phyloP scores from a whole-genome alignment of 2,797 vertebrate genomes.

The Sebastes hubbsi region DNA sequence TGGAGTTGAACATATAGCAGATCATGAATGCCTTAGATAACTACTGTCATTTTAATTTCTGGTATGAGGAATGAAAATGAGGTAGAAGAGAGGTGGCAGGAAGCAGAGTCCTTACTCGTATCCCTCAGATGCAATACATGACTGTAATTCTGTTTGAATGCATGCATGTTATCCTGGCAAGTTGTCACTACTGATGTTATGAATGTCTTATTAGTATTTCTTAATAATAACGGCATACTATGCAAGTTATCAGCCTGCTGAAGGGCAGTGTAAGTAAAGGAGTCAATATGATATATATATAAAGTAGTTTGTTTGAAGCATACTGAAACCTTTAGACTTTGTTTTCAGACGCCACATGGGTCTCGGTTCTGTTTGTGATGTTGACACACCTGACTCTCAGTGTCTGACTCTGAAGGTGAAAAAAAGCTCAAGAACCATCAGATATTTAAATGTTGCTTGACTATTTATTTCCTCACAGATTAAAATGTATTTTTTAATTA shows the following conservation, averaged over 20 bases:
- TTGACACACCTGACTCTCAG: not conserved
- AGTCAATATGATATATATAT: no score
- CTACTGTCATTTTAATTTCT: not conserved
- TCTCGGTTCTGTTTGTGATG: not conserved
- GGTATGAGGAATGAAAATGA: not conserved
- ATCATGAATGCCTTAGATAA: conserved; percentile 2
- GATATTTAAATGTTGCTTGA: not conserved
- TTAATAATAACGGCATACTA: not conserved
- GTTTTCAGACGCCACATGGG: not conserved
- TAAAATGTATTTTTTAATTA: not conserved
- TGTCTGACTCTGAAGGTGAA: no score
- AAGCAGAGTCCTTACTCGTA: not conserved
- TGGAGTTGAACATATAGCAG: not conserved
- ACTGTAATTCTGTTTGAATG: not conserved
- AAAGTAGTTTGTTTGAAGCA: not conserved
- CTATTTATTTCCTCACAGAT: not conserved
- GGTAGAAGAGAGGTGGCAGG: not conserved
- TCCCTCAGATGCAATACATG: not conserved
- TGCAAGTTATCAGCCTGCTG: not conserved
- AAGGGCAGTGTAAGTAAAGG: no score
- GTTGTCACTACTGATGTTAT: not conserved
- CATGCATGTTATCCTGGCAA: not conserved
- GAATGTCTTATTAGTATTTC: not conserved
- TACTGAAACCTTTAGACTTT: not conserved
- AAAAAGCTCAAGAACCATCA: not conserved